phyloP scores from a whole-genome alignment of 2,113 vertebrate species.

The Macroglossus sobrinus region DNA sequence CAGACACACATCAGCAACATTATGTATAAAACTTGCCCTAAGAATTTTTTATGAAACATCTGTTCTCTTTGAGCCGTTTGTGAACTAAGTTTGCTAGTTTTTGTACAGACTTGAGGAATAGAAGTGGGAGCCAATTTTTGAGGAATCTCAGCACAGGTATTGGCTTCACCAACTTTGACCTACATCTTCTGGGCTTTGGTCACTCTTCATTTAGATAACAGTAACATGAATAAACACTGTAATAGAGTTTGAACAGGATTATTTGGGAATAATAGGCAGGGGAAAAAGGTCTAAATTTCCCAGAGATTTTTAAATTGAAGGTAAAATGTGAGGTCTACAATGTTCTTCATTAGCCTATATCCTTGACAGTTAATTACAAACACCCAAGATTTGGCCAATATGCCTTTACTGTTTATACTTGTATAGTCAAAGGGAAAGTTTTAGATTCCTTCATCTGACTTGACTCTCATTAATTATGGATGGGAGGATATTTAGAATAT shows the following conservation, averaged over 20 bases:
- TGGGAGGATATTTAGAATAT: not conserved
- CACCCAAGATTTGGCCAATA: not conserved
- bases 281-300: not conserved
- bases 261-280: slow-evolving; percentile 11
- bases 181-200: not conserved
- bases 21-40: slow-evolving; percentile 37
- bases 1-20: slow-evolving; percentile 38
- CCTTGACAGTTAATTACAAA: slow-evolving; percentile 3
- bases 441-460: slow-evolving; percentile 3
- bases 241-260: not conserved
- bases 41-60: slow-evolving; percentile 47
- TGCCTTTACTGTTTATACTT: not conserved
- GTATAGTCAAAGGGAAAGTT: not conserved
- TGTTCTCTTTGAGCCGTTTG: not conserved
- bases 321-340: not conserved
- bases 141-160: not conserved
- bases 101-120: not conserved
- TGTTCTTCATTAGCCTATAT: not conserved
- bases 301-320: not conserved
- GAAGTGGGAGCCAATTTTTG: not conserved
- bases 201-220: not conserved
- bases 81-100: slow-evolving; percentile 27
- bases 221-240: not conserved
- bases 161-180: not conserved
- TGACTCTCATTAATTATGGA: not conserved